Base-by-base conservation (phyloP, 2,113 vertebrate species). In the Thamnaconus septentrionalis region DNA sequence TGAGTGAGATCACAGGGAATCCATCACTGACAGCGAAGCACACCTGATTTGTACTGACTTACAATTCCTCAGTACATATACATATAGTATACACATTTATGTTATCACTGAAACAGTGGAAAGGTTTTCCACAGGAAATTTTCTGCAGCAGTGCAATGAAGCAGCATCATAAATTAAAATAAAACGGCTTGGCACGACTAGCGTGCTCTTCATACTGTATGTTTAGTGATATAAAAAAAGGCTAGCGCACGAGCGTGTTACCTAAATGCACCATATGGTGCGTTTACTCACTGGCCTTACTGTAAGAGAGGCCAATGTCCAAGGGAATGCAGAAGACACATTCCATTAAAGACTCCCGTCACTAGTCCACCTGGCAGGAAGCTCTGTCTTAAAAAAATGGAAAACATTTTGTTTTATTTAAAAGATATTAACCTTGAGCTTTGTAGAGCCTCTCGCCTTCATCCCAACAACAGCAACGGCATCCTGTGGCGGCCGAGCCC, bases 171-270 rank as follows among this genome's bases (percentile, higher is more conserved):
- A 91, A 91, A 87, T 87, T 88, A 90, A 70, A 88, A 80, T 77
- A 73, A 89, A 82, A 57, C 86, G 62, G 73, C 64, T 78, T 61
- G 71, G 61, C 78, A 77, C 73, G 72, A 76, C 75, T 54, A 54
- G 66, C 40, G 3, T 60, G 39, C 64, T 60, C 62, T 70, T 70
- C 72, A 83, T 82, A 73, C 75, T 71, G 75, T 85, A 79, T 82
- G 56, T 78, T 73, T 52, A 73, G 78, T 85, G 78, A 75, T 78
- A 69, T 86, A 87, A 80, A 83, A 79, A 7, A 71, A 64, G 79
- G 79, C 84, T 86, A 90, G 90, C 89, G 88, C 80, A 64, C 48
- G 45, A 75, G 87, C 89, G 84, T 85, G 88, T 87, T 73, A 81
- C 66, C 75, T 73, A 67, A 59, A 74, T 51, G 64, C 82, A 76